These are phyloP conservation scores for Hystrix brachyura DNA, from an alignment of 2,113 vertebrate genomes.

Conservation along the genomic window DNA sequence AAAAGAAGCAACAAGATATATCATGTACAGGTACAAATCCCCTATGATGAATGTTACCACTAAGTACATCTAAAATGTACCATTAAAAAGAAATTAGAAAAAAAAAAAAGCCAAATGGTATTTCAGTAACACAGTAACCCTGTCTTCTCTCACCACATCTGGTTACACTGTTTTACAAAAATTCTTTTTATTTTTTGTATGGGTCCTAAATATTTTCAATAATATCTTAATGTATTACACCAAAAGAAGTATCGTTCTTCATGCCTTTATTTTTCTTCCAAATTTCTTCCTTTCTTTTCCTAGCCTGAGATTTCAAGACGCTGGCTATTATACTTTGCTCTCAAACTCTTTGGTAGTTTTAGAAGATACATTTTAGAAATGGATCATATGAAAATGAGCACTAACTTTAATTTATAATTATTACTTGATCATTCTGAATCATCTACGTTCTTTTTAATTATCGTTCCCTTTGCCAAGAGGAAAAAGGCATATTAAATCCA, in stretches of 20 bases:
- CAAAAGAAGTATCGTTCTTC: conserved; percentile 53
- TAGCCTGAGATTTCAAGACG: background rate
- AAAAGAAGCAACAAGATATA: no score
- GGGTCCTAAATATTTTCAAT: conserved; percentile 37
- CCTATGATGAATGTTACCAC: no score
- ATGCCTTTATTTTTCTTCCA: background rate
- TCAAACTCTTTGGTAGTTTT: conserved; percentile 55
- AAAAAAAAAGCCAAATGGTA: background rate
- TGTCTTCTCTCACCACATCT: background rate
- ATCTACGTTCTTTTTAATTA: conserved; percentile 76
- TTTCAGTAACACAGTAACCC: background rate
- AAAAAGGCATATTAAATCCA: conserved; percentile 5
- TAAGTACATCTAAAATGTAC: no score
- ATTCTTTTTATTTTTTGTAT: background rate
- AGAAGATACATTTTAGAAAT: conserved; percentile 65
- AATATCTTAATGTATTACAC: conserved; percentile 31
- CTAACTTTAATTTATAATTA: conserved; percentile 48
- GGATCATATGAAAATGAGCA: conserved; percentile 61
- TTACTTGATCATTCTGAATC: conserved; percentile 65
- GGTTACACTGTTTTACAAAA: background rate
- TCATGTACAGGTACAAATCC: no score
- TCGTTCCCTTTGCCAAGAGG: conserved; percentile 15
- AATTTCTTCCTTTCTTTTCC: conserved; percentile 14
- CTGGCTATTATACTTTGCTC: background rate
- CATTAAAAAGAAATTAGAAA: no score